phyloP scores from a whole-genome alignment of 2,113 vertebrate species.

The Murina feae region DNA sequence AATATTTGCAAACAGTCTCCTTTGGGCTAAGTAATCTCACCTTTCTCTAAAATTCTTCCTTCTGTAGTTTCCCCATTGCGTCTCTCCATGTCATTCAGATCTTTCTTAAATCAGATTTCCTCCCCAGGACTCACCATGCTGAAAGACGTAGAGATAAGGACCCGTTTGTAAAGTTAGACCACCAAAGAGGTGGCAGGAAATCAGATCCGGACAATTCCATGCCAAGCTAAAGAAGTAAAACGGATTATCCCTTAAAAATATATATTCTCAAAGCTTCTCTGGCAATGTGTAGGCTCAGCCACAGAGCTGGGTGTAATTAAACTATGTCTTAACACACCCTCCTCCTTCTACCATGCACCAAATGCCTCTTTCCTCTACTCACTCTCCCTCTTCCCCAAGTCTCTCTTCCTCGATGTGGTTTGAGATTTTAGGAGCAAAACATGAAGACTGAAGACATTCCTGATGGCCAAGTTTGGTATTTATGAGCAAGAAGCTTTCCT shows the following conservation, averaged over 20 bases:
- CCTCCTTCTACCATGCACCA: not conserved
- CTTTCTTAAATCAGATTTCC: not conserved
- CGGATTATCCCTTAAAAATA: not conserved
- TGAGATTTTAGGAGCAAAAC: slow-evolving; percentile 20
- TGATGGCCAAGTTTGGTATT: not conserved
- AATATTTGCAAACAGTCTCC: not conserved
- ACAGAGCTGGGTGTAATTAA: not conserved
- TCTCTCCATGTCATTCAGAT: not conserved
- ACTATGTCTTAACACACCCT: not conserved
- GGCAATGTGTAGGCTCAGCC: not conserved
- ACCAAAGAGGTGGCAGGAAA: not conserved
- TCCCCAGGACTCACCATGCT: not conserved
- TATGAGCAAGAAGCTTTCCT: not conserved
- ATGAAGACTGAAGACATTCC: not conserved
- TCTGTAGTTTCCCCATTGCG: not conserved
- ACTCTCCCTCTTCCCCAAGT: not conserved
- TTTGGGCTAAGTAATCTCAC: slow-evolving; percentile 10
- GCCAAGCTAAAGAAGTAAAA: slow-evolving; percentile 15
- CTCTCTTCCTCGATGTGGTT: not conserved
- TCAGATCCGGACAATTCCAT: not conserved
- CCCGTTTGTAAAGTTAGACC: not conserved
- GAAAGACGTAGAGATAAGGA: not conserved
- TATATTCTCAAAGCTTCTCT: not conserved
- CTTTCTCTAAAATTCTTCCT: not conserved
- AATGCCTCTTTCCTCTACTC: not conserved